Percentiles rank a stretch among this genome's conserved stretches.
These are phyloP conservation scores for Poecile atricapillus DNA, from an alignment of 2,113 vertebrate genomes.

Conservation along the genomic window DNA sequence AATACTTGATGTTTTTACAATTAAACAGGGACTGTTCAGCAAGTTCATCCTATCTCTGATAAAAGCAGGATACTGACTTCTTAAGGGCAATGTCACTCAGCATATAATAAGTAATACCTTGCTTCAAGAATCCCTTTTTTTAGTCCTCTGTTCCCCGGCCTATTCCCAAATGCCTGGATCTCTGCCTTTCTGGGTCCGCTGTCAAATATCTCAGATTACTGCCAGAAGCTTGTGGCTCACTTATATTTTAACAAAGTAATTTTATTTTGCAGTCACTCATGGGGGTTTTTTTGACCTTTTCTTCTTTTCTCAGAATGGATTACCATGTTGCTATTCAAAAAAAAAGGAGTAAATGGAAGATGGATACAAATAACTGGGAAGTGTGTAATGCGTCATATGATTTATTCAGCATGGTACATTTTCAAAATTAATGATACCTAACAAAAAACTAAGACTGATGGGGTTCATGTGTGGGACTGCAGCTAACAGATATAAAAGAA, in stretches of 20 bases:
- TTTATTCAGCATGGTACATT: background rate
- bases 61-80: background rate
- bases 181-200: background rate
- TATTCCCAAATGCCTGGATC: background rate
- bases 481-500: conserved; percentile 13
- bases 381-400: background rate
- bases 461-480: conserved; percentile 11
- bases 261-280: background rate
- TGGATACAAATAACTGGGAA: conserved; percentile 3
- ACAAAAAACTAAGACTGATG: background rate
- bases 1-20: background rate
- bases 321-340: background rate
- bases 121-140: background rate
- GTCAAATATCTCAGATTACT: background rate
- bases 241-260: background rate
- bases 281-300: background rate
- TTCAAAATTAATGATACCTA: conserved; percentile 39
- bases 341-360: background rate
- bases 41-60: background rate
- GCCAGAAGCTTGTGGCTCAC: background rate
- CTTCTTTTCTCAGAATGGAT: background rate
- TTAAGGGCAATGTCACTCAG: background rate
- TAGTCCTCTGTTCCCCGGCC: background rate
- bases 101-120: background rate
- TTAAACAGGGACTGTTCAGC: background rate